Percentiles rank a stretch among this genome's conserved stretches.
phyloP scores from a whole-genome alignment of 2,888 invertebrate species.

The Noctua janthina region DNA sequence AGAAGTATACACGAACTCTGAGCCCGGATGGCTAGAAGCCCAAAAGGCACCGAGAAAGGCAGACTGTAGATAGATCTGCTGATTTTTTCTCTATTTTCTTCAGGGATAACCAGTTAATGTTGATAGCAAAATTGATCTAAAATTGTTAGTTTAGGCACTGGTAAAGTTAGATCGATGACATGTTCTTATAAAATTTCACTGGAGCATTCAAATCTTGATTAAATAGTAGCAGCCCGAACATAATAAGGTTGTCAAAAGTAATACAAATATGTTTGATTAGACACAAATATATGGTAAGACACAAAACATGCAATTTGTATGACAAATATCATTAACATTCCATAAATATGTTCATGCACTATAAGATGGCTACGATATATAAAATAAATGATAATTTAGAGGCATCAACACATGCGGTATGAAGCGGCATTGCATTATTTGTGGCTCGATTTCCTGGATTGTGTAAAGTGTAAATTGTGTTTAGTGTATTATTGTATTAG shows the following conservation, averaged over 20 bases:
- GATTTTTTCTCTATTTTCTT: neutral
- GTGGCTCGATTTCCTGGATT: slow-evolving; percentile 73
- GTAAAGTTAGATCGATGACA: neutral
- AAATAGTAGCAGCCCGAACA: neutral
- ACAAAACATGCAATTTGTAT: slow-evolving; percentile 83
- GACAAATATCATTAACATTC: slow-evolving; percentile 69
- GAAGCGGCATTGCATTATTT: slow-evolving; percentile 85
- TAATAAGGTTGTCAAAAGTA: slow-evolving; percentile 62
- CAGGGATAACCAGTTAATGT: neutral
- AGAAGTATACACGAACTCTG: neutral
- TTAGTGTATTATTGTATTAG: slow-evolving; percentile 25
- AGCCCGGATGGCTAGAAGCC: neutral
- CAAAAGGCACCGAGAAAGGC: neutral
- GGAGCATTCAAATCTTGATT: neutral
- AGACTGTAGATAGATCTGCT: neutral
- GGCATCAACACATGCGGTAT: slow-evolving; percentile 77
- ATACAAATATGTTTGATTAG: slow-evolving; percentile 42
- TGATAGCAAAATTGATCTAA: neutral
- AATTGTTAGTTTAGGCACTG: neutral
- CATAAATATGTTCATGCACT: slow-evolving; percentile 76
- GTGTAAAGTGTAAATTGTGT: slow-evolving; percentile 34
- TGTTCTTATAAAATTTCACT: neutral
- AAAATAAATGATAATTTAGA: slow-evolving; percentile 71
- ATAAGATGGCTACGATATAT: slow-evolving; percentile 75
- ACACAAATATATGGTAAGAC: slow-evolving; percentile 67